A percentile compares a stretch with the other conserved stretches of the same genome.
Evolutionary conservation across 92 coral and sea anemone species (phyloP).

Genomic region (Epizoanthus scotinus): DNA sequence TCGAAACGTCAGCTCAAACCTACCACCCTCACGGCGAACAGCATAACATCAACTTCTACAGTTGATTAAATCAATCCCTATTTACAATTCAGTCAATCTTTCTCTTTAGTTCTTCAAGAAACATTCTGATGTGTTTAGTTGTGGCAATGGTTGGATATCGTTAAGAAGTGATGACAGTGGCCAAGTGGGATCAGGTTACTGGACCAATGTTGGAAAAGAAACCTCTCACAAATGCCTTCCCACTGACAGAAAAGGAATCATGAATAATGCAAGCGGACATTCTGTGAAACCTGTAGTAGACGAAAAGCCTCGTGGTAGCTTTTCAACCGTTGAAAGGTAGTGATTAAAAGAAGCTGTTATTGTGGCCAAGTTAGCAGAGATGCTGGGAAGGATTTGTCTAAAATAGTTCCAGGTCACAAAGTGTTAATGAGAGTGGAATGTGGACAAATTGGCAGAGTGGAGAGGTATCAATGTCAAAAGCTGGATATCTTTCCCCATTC

Average conservation of each 20-base stretch:
- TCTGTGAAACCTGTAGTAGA: background rate
- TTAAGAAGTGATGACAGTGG: background rate
- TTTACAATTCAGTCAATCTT: background rate
- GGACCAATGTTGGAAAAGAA: constrained; percentile 7
- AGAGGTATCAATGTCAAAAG: too few relatives aligned
- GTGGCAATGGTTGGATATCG: constrained; percentile 45
- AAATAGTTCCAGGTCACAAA: too few relatives aligned
- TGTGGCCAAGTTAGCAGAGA: too few relatives aligned
- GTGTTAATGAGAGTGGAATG: too few relatives aligned
- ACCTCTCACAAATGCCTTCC: background rate
- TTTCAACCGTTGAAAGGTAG: constrained; percentile 8
- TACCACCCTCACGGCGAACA: too few relatives aligned
- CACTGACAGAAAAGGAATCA: background rate
- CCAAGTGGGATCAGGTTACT: background rate
- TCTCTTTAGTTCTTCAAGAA: constrained; percentile 71
- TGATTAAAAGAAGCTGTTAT: too few relatives aligned
- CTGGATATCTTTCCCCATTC: too few relatives aligned
- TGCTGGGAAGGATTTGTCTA: too few relatives aligned
- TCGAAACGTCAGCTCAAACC: too few relatives aligned
- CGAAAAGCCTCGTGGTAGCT: background rate
- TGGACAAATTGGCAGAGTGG: too few relatives aligned
- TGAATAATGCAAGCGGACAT: background rate
- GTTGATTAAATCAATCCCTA: too few relatives aligned
- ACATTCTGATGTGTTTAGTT: constrained; percentile 61
- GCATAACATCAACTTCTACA: too few relatives aligned